Base-by-base conservation (phyloP, 2,797 vertebrate species). In the Cyclura pinguis region DNA sequence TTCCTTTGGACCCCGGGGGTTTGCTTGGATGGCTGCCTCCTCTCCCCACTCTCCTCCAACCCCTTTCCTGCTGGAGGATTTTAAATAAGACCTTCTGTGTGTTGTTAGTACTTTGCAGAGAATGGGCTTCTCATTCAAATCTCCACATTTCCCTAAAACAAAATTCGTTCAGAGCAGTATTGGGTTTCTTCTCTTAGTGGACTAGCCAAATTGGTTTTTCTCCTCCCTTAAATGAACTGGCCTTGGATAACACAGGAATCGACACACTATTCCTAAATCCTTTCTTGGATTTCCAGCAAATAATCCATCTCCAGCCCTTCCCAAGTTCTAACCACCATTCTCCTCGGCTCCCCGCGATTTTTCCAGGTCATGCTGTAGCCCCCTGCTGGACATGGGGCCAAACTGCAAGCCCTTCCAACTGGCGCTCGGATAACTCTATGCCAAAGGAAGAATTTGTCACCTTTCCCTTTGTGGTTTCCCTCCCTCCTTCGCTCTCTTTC, bases 401-500 rank as follows among this genome's bases (percentile, higher is more conserved):
- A 95, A 88, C 93, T 95, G 92, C 96, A 95, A 92, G 93, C 92
- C 93, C 89, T 96, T 92, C 94, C 95, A 93, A 92, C 93, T 9
- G 93, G 93, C 93, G 94, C 95, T 94, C 94, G 93, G 35, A 94
- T 95, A 95, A 93, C 93, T 84, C 91, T 27, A 87, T 88, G 86
- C 93, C 94, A 94, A 94, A 93, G 93, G 94, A 95, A 96, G 95
- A 95, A 95, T 95, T 94, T 96, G 94, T 94, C 96, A 94, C 96
- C 95, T 96, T 96, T 92, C 94, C 94, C 92, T 96, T 90, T 95
- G 96, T 84, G 95, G 95, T 96, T 96, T 96, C 94, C 94, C 59
- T 14, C 91, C 95, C 92, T 90, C 84, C 92, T 22, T 38, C 6
- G 32, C 27, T 24, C 47, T 8, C 52, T 14, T 62, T 32, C 47